Evolutionary conservation across 2,113 vertebrate genomes (phyloP).

Genomic region (Cranoglanis bouderius): DNA sequence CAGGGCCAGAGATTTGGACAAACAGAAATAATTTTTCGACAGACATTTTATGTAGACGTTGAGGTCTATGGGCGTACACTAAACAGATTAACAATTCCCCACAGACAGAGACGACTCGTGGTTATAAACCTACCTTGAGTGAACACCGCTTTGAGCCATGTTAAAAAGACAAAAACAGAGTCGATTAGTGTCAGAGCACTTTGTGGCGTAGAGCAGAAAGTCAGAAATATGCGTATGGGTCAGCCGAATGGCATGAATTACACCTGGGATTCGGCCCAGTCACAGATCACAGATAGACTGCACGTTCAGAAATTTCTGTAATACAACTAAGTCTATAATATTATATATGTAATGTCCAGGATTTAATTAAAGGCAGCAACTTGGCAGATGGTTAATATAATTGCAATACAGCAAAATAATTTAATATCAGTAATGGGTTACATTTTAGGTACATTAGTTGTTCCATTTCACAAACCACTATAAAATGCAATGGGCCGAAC

Average conservation of each 20-base stretch:
- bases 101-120: slow-evolving; percentile 54
- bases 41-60: slow-evolving; percentile 49
- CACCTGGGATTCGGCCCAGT: neutral
- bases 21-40: slow-evolving; percentile 44
- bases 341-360: neutral
- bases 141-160: slow-evolving; percentile 73
- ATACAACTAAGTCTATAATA: neutral
- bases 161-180: slow-evolving; percentile 61
- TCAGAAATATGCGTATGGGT: slow-evolving; percentile 20
- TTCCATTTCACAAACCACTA: slow-evolving; percentile 3
- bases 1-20: slow-evolving; percentile 52
- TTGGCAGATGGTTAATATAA: slow-evolving; percentile 10
- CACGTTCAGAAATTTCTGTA: neutral
- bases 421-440: neutral
- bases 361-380: neutral
- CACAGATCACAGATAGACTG: slow-evolving; percentile 9
- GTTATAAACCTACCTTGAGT: slow-evolving; percentile 67
- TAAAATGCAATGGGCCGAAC: slow-evolving; percentile 25
- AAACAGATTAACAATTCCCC: slow-evolving; percentile 52
- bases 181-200: slow-evolving; percentile 56
- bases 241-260: neutral
- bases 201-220: slow-evolving; percentile 30
- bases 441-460: neutral
- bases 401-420: slow-evolving; percentile 7
- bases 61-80: slow-evolving; percentile 51